Percentiles rank a stretch among this genome's conserved stretches.
phyloP scores from a whole-genome alignment of 2,113 vertebrate species.

The Bubo bubo region DNA sequence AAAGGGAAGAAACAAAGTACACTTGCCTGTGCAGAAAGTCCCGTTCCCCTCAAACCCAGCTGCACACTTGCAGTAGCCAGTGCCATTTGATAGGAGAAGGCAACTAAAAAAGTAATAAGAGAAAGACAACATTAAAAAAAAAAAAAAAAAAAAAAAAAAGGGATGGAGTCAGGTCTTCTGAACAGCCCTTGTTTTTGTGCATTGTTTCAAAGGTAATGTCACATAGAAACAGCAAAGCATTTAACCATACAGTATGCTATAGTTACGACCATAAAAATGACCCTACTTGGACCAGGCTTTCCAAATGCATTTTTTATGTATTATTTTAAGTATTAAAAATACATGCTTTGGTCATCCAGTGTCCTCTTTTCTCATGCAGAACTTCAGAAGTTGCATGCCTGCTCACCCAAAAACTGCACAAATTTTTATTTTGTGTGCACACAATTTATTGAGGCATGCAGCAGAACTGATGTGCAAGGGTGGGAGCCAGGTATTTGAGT shows the following conservation, averaged over 20 bases:
- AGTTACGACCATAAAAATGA: neutral
- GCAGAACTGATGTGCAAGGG: neutral
- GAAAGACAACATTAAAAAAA: neutral
- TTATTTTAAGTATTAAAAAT: neutral
- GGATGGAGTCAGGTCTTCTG: neutral
- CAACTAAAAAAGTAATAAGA: conserved; percentile 73
- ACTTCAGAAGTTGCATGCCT: neutral
- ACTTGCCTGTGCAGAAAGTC: conserved; percentile 84
- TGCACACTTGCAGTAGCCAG: conserved; percentile 82
- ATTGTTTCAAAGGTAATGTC: neutral
- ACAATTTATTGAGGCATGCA: neutral
- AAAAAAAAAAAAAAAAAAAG: neutral
- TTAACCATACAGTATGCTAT: neutral
- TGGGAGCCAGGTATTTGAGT: neutral
- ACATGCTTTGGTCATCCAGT: neutral
- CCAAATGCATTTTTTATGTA: neutral
- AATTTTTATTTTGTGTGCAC: neutral
- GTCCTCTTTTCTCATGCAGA: neutral
- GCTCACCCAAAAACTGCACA: neutral
- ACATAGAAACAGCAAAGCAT: neutral
- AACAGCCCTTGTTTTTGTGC: neutral
- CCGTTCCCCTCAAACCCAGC: conserved; percentile 90
- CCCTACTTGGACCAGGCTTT: neutral
- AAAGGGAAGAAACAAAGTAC: neutral
- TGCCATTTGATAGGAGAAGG: conserved; percentile 46